phyloP scores from a whole-genome alignment of 2,888 invertebrate genomes.

The Allacma fusca region DNA sequence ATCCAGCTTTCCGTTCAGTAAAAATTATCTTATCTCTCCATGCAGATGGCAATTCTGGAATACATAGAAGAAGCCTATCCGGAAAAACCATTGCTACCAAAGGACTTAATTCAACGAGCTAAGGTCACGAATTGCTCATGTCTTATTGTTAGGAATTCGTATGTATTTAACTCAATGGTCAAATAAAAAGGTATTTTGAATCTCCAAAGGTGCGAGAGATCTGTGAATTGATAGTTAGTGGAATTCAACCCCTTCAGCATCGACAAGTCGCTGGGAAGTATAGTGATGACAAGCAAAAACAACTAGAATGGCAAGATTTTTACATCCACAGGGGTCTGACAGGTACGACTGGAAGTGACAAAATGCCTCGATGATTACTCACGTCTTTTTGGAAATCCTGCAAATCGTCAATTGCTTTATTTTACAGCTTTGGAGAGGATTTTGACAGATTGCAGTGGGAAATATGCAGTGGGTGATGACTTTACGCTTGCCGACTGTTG shows the following conservation, averaged over 20 bases:
- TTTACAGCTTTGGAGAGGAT: conserved; percentile 52
- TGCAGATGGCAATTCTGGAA: conserved; percentile 85
- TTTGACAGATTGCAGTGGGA: conserved; percentile 74
- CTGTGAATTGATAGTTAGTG: conserved; percentile 89
- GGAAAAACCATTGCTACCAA: conserved; percentile 84
- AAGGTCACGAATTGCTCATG: conserved; percentile 79
- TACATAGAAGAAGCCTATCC: conserved; percentile 94
- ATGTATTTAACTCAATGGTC: no score
- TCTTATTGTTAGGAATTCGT: conserved; percentile 21
- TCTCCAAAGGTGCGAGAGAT: conserved; percentile 75
- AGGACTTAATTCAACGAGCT: conserved; percentile 85
- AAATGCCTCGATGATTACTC: no score
- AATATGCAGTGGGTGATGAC: conserved; percentile 92
- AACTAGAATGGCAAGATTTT: conserved; percentile 54
- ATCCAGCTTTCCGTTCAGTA: no score
- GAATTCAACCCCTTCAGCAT: conserved; percentile 96
- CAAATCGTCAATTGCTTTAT: no score
- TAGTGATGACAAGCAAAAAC: conserved; percentile 47
- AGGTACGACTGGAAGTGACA: no score
- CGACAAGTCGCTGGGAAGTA: conserved; percentile 45
- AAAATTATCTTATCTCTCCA: background rate
- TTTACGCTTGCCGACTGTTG: conserved; percentile 94
- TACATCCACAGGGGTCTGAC: conserved; percentile 55
- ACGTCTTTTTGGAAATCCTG: no score
- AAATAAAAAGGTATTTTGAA: no score